A percentile compares a stretch with the other conserved stretches of the same genome.
These are phyloP conservation scores for Amphibalanus amphitrite DNA, from an alignment of 1,140 invertebrate genomes.

Conservation along the genomic window DNA sequence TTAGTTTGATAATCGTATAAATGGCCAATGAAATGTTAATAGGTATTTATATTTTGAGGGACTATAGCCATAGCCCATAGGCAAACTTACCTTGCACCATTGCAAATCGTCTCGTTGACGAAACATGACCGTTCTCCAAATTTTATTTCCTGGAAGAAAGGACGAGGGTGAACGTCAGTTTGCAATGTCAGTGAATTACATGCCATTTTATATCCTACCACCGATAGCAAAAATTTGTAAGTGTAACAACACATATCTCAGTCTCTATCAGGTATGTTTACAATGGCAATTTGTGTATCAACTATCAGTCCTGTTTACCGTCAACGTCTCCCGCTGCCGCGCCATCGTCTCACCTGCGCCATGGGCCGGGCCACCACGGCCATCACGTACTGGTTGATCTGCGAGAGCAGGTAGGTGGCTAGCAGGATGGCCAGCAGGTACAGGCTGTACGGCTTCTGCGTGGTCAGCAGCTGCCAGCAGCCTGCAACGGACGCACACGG, in stretches of 20 bases:
- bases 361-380: constrained; percentile 26
- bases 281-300: too few species aligned
- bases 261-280: too few species aligned
- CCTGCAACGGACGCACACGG: background rate
- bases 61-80: too few species aligned
- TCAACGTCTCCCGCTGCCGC: too few species aligned
- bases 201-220: too few species aligned
- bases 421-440: constrained; percentile 27
- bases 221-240: too few species aligned
- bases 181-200: too few species aligned
- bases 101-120: background rate
- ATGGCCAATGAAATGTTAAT: background rate
- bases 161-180: too few species aligned
- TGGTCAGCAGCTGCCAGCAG: background rate
- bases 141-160: background rate
- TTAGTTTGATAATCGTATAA: too few species aligned
- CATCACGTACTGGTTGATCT: constrained; percentile 28
- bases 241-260: too few species aligned
- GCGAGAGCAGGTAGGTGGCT: constrained; percentile 29
- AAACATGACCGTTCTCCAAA: background rate
- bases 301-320: too few species aligned
- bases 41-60: background rate
- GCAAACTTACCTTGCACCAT: background rate
- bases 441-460: constrained; percentile 20
- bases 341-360: constrained; percentile 25